These are phyloP conservation scores for Apocrypta bakeri DNA, from an alignment of 1,140 invertebrate species.

Conservation along the genomic window DNA sequence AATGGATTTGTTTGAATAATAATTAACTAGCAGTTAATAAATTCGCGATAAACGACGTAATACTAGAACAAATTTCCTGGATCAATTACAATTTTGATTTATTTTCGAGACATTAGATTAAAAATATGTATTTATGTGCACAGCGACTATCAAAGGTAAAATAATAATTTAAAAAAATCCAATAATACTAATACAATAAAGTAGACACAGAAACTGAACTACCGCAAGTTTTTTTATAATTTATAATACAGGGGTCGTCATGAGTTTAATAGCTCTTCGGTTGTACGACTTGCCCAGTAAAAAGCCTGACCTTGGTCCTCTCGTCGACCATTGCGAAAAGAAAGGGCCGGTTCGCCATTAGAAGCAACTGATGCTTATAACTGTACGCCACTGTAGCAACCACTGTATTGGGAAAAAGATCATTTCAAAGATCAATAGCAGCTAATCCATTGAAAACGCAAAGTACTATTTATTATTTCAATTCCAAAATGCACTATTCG, in stretches of 20 bases:
- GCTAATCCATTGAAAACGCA: not conserved
- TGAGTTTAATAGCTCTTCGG: not conserved
- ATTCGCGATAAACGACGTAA: too few species aligned
- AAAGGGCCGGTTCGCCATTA: slow-evolving; percentile 50
- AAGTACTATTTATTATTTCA: not conserved
- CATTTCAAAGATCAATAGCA: not conserved
- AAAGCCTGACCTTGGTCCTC: slow-evolving; percentile 25
- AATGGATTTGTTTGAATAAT: too few species aligned
- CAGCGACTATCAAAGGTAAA: too few species aligned
- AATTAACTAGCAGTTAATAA: too few species aligned
- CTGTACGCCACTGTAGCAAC: not conserved
- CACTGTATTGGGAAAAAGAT: not conserved
- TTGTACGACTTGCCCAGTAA: slow-evolving; percentile 21
- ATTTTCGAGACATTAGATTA: too few species aligned
- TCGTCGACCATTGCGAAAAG: slow-evolving; percentile 33
- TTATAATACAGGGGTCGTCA: not conserved
- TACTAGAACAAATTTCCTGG: too few species aligned
- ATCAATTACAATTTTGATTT: too few species aligned
- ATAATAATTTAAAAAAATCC: too few species aligned
- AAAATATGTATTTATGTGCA: too few species aligned
- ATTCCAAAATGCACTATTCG: not conserved
- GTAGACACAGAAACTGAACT: too few species aligned
- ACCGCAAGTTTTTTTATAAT: too few species aligned
- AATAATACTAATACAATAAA: too few species aligned
- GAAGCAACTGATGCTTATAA: not conserved